These are phyloP conservation scores for Drosophila sturtevanti DNA, from an alignment of 1,140 invertebrate genomes.

Conservation along the genomic window DNA sequence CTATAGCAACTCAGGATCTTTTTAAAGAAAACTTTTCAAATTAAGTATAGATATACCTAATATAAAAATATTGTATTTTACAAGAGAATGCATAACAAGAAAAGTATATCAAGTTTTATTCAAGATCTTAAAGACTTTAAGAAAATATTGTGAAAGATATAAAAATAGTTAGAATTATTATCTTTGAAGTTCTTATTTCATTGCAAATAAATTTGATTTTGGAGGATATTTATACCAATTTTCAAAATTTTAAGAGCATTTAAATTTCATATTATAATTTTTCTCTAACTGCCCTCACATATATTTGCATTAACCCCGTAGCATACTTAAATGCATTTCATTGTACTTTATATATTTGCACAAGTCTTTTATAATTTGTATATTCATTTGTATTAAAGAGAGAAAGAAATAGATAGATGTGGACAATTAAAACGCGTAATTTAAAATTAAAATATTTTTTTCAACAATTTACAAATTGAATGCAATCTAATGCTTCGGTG, in stretches of 20 bases:
- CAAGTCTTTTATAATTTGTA: conserved; percentile 59
- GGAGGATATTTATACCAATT: too few species aligned
- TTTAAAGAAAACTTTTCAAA: too few species aligned
- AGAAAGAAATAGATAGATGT: not conserved
- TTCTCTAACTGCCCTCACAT: not conserved
- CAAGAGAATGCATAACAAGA: too few species aligned
- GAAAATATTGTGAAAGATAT: too few species aligned
- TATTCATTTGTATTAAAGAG: conserved; percentile 49
- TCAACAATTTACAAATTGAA: conserved; percentile 55
- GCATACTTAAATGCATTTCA: conserved; percentile 51
- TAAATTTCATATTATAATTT: not conserved
- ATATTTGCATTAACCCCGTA: conserved; percentile 23
- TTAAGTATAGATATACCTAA: too few species aligned
- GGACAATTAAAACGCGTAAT: conserved; percentile 61
- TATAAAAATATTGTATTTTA: too few species aligned
- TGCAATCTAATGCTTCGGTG: conserved; percentile 43
- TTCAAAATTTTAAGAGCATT: not conserved
- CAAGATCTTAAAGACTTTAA: too few species aligned
- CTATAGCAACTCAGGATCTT: too few species aligned
- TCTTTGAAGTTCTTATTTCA: conserved; percentile 11
- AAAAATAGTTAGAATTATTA: too few species aligned
- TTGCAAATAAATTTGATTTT: not conserved
- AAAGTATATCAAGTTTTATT: too few species aligned
- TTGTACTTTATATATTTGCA: conserved; percentile 52
- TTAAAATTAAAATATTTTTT: conserved; percentile 48